These are phyloP conservation scores for pig (Sus scrofa) DNA, from an alignment of 2,113 vertebrate genomes.

Conservation along the genomic window T2T-Sscrofa CM000812.6:12506001-12506500, in stretches of 20 bases:
- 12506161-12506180: slow-evolving; percentile 8
- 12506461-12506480: not conserved
- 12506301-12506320: rapidly evolving
- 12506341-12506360: not conserved
- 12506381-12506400: not conserved
- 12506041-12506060: not conserved
- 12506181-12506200: not conserved
- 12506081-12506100: slow-evolving; percentile 6
- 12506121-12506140: slow-evolving; percentile 9
- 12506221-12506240: slow-evolving; percentile 20
- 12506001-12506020: slow-evolving; percentile 11
- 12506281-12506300: not conserved
- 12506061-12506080: slow-evolving; percentile 14
- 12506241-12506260: slow-evolving; percentile 21
- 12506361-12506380: not conserved
- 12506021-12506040: slow-evolving; percentile 45
- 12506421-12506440: not conserved
- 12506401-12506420: not conserved
- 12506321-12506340: too few relatives aligned
- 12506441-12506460: not conserved
- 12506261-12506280: not conserved
- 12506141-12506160: slow-evolving; percentile 31
- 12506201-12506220: not conserved
- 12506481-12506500: not conserved
- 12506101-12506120: slow-evolving; percentile 31